Conservation (phyloP, 2,888 invertebrate genomes). For the Sepioteuthis lessoniana region DNA sequence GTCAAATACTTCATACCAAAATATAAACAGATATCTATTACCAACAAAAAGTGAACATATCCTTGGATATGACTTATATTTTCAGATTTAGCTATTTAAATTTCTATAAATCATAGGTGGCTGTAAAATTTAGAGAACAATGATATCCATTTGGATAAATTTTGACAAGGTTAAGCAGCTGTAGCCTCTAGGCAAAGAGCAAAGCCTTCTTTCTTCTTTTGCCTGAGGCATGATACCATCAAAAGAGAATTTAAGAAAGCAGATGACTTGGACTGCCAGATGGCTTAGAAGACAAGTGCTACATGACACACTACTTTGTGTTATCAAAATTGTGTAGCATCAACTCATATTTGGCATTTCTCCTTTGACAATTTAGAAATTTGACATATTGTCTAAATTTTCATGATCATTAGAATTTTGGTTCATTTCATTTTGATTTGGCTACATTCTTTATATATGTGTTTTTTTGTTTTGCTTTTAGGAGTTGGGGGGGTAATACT, state of each 20-base stretch:
- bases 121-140: background rate
- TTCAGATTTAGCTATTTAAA: background rate
- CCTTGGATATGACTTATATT: background rate
- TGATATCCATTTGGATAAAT: background rate
- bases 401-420: too few species aligned
- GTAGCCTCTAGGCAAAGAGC: background rate
- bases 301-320: background rate
- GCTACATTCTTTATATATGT: too few species aligned
- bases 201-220: background rate
- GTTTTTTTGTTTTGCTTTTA: too few species aligned
- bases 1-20: too few species aligned
- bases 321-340: background rate
- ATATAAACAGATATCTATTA: background rate
- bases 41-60: background rate
- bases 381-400: background rate
- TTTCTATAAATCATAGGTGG: background rate
- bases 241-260: conserved; percentile 6
- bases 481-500: too few species aligned
- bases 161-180: conserved; percentile 23
- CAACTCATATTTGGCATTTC: background rate
- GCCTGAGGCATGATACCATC: background rate
- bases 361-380: background rate
- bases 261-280: background rate
- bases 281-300: background rate
- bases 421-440: too few species aligned